Base-by-base conservation (phyloP, 2,113 vertebrate species). In the Seriola quinqueradiata region DNA sequence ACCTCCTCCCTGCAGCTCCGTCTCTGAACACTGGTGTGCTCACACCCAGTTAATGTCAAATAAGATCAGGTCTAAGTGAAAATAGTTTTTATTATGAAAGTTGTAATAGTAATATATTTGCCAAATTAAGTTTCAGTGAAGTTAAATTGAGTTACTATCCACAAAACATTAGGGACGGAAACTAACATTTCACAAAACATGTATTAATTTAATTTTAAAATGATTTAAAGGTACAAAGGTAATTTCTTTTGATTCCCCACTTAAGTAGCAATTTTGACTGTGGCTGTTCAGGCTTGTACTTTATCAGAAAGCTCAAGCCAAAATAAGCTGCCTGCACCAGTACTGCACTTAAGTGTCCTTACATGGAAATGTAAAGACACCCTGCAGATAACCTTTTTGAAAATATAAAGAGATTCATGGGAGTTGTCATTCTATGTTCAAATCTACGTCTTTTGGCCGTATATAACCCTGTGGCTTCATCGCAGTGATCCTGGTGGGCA, bases 401-500 rank as follows among this genome's bases (percentile, higher is more conserved):
- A 50, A 66, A 70, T 44, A 32, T 21, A 65, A 46, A 67, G 21
- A 46, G 7, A 14, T 32, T 76, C 23, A n/a, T 14, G 21, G 2
- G 54, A 14, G 38, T 44, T 55, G 58, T 40, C 38, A 72, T 58
- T 25, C n/a, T 11, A 28, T 28, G 28, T 59, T 73, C 6, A 66
- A 75, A 64, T 36, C 25, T 57, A 5, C 19, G 38, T 63, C 28
- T 23, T 21, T 38, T 65, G 59, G 11, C 4, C 50, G 60, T 48
- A 44, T 23, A 9, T 6, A 57, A 52, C 9, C 36, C 9, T 70
- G 66, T 38, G 68, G 68, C 42, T 79, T 40, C 42, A 60, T 23
- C 38, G 19, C 60, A 65, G 25, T 79, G 82, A 84, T 81, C 70
- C 65, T 32, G 34, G 77, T 0, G 58, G 70, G 17, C 65, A 81